Evolutionary conservation across 1,140 invertebrate species (phyloP), one percentile per base, ranked within the genome.

Genomic region (Nomia melanderi): DNA sequence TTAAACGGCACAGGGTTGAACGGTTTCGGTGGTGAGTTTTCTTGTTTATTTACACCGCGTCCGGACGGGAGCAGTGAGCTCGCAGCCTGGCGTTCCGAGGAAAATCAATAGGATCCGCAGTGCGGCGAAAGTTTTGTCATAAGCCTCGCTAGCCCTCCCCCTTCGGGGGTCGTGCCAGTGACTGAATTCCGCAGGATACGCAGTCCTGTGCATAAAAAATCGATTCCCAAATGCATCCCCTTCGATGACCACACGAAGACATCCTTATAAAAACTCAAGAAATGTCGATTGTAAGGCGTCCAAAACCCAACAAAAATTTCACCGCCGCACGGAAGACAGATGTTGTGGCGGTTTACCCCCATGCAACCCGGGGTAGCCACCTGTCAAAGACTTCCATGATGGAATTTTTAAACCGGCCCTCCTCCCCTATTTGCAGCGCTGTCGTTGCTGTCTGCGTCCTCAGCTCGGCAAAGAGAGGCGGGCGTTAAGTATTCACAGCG

Each of bases 61-160:
- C 53, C 78, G 69, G 47, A 83, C 77, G 73, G 79, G 77, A 79
- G 76, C 72, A 78, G 66, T 41, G 71, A 79, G 76, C 82, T 44
- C 75, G 75, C 81, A 78, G 50, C 83, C 76, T 71, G 54, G 80
- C 79, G 78, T 69, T 66, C 60, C 75, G 60, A 60, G 78, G 85
- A 91, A 92, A 92, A 92, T 92, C 92, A 92, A 92, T 92, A 92
- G 85, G 81, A 86, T 87, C 89, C 88, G 90, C 90, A 90, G 84
- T 89, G 90, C 90, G 86, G 91, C 78, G 86, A 91, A 92, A 91
- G 87, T 91, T 85, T 90, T 91, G 90, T 91, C 89, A 65, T 76
- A 57, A 29, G 57, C 62, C 60, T 59, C 63, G 76, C 60, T 39
- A n/a, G n/a, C 64, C 70, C 27, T 63, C 63, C 39, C 57, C 66